These are phyloP conservation scores for Cephus spinipes DNA, from an alignment of 2,888 invertebrate species.

Conservation along the genomic window DNA sequence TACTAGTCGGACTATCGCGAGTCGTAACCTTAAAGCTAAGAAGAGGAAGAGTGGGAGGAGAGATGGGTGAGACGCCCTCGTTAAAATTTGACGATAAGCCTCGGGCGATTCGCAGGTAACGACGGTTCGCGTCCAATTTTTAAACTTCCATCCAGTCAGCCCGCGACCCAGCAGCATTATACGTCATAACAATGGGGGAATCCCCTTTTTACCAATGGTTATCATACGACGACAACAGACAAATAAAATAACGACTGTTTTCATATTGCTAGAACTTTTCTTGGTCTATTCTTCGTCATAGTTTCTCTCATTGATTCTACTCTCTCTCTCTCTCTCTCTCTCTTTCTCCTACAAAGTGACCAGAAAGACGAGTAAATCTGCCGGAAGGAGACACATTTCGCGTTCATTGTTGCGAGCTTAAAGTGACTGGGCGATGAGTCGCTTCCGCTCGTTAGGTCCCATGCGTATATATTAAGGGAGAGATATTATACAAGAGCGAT, in stretches of 20 bases:
- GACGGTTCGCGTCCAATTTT: conserved; percentile 4
- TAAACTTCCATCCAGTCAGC: not conserved
- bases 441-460: not conserved
- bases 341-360: not conserved
- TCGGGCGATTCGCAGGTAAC: conserved; percentile 21
- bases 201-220: not conserved
- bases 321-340: not conserved
- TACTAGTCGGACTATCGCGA: conserved; percentile 25
- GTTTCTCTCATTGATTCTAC: not conserved
- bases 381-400: not conserved
- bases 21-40: conserved; percentile 23
- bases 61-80: conserved; percentile 18
- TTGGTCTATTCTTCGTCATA: not conserved
- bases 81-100: conserved; percentile 23
- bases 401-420: not conserved
- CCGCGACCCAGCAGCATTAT: not conserved
- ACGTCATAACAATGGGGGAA: not conserved
- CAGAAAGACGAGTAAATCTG: too few species aligned
- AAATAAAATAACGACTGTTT: not conserved
- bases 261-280: not conserved
- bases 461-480: not conserved
- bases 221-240: not conserved
- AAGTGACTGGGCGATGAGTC: not conserved
- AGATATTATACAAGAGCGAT: not conserved
- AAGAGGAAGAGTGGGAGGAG: conserved; percentile 11